These are phyloP conservation scores for Andrena chrysosceles DNA, from an alignment of 2,888 invertebrate species.

Conservation along the genomic window DNA sequence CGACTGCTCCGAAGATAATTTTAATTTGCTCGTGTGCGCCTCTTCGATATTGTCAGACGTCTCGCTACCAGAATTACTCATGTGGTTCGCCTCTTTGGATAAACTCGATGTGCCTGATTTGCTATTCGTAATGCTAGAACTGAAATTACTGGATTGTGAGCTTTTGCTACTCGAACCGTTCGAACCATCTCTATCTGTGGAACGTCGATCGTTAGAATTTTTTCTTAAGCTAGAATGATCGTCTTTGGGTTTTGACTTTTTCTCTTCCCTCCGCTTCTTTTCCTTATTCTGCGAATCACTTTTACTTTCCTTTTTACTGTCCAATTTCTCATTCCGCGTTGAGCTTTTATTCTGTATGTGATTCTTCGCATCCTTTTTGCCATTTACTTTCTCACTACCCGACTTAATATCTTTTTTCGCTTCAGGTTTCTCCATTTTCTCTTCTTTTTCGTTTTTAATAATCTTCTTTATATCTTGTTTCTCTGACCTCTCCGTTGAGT, in stretches of 20 bases:
- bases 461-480: constrained; percentile 59
- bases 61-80: constrained; percentile 85
- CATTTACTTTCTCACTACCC: constrained; percentile 64
- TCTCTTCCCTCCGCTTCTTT: constrained; percentile 81
- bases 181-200: constrained; percentile 92
- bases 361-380: constrained; percentile 65
- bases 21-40: constrained; percentile 67
- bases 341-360: constrained; percentile 69
- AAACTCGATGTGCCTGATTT: constrained; percentile 81
- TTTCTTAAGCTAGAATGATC: constrained; percentile 91
- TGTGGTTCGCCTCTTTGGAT: constrained; percentile 86
- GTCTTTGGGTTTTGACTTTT: constrained; percentile 87
- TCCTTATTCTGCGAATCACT: constrained; percentile 73
- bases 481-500: constrained; percentile 60
- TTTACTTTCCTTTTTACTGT: constrained; percentile 65
- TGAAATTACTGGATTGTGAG: constrained; percentile 76
- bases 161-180: constrained; percentile 87
- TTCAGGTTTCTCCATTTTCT: constrained; percentile 67
- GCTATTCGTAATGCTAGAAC: constrained; percentile 54
- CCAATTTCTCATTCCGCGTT: constrained; percentile 55
- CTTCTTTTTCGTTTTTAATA: constrained; percentile 67
- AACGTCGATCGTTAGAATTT: constrained; percentile 88
- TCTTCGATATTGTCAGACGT: constrained; percentile 80
- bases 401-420: constrained; percentile 75
- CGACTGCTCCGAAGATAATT: constrained; percentile 51